Evolutionary conservation across 2,888 invertebrate species (phyloP).

Genomic region (Luffia ferchaultella): DNA sequence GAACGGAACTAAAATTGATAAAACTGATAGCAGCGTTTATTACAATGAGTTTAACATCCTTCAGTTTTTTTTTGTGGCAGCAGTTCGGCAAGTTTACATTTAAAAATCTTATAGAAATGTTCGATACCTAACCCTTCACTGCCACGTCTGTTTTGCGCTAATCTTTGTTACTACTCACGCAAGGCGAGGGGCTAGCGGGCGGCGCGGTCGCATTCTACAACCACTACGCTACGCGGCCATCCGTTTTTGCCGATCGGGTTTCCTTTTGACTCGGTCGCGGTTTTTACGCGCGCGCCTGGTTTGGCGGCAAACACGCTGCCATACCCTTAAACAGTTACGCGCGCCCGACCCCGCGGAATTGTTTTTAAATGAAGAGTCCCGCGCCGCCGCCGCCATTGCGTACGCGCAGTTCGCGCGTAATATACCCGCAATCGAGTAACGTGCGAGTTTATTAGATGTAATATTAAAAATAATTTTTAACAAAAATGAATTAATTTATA

Average conservation of each 20-base stretch:
- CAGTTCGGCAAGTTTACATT: no score
- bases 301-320: constrained; percentile 2
- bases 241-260: constrained; percentile 2
- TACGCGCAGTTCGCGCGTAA: not conserved
- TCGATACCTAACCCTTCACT: no score
- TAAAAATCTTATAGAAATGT: no score
- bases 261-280: constrained; percentile 5
- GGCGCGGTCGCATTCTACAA: not conserved
- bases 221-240: constrained; percentile 1
- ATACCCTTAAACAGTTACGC: constrained; percentile 1
- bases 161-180: no score
- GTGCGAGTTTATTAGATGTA: not conserved
- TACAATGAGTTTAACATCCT: no score
- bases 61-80: no score
- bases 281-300: constrained; percentile 5
- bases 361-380: constrained; percentile 1
- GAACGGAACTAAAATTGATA: no score
- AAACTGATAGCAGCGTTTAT: no score
- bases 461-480: no score
- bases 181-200: no score
- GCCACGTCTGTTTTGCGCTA: no score
- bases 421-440: not conserved
- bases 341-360: constrained; percentile 4
- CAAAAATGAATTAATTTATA: no score
- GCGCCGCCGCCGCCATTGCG: not conserved